phyloP scores from a whole-genome alignment of 2,888 invertebrate genomes.

The Mechanitis mazaeus region DNA sequence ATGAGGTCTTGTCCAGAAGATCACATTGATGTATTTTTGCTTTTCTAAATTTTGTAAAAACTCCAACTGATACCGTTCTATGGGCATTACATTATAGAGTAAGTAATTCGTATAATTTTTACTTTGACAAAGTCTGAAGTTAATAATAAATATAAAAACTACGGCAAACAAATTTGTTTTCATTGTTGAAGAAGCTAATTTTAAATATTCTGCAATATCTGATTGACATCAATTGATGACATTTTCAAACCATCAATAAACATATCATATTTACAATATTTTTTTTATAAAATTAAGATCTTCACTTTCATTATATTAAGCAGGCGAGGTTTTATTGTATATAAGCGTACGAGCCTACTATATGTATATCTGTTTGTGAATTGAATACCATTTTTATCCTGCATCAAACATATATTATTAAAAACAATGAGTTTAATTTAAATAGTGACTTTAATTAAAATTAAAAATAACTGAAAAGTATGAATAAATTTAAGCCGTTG shows the following conservation, averaged over 20 bases:
- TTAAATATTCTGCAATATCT: constrained; percentile 13
- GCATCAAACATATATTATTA: no score
- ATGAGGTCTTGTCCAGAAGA: constrained; percentile 51
- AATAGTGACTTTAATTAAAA: constrained; percentile 17
- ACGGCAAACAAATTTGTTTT: constrained; percentile 36
- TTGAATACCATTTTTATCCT: no score
- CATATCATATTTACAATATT: background rate
- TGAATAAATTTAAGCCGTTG: constrained; percentile 25
- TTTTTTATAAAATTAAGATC: no score
- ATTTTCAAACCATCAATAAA: constrained; percentile 5
- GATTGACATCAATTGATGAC: constrained; percentile 11
- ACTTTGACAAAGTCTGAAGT: constrained; percentile 38
- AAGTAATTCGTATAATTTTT: constrained; percentile 44
- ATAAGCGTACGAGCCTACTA: no score
- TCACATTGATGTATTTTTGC: constrained; percentile 48
- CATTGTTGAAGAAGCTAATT: constrained; percentile 36
- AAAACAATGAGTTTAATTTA: no score
- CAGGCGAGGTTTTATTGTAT: no score
- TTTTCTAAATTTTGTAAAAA: constrained; percentile 49
- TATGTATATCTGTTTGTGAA: no score
- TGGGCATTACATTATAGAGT: constrained; percentile 40
- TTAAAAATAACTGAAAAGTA: constrained; percentile 21
- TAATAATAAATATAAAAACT: constrained; percentile 39
- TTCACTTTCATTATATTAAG: no score
- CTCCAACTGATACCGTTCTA: constrained; percentile 43